phyloP scores from a whole-genome alignment of 2,888 invertebrate genomes.

The Amphiduros pacificus region DNA sequence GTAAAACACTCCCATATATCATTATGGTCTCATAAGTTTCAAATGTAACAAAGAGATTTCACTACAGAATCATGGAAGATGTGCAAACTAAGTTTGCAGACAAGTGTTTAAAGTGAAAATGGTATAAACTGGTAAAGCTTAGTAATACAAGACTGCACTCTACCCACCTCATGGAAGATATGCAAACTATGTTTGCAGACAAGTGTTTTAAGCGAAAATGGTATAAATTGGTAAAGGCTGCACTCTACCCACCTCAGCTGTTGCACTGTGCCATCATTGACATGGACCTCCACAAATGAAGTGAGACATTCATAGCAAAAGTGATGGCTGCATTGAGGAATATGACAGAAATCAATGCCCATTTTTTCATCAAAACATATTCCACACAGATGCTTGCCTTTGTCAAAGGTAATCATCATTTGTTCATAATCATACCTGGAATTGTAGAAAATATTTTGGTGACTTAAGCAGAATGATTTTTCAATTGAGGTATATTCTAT shows the following conservation, averaged over 20 bases:
- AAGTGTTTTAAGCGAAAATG: too few species aligned
- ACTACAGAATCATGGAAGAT: too few species aligned
- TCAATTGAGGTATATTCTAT: background rate
- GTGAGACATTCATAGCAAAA: slow-evolving; percentile 42
- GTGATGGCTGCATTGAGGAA: slow-evolving; percentile 41
- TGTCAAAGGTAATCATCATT: slow-evolving; percentile 34
- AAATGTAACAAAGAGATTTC: too few species aligned
- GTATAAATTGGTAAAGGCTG: too few species aligned
- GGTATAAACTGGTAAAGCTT: too few species aligned
- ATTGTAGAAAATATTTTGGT: background rate
- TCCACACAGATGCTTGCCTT: slow-evolving; percentile 39
- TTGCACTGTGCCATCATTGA: slow-evolving; percentile 45
- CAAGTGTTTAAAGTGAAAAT: too few species aligned
- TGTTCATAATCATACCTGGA: slow-evolving; percentile 37
- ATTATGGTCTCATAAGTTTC: too few species aligned
- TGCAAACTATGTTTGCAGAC: too few species aligned
- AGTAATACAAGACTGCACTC: too few species aligned
- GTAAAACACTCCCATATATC: too few species aligned
- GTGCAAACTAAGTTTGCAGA: too few species aligned
- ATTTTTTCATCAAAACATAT: slow-evolving; percentile 42
- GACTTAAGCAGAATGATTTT: background rate
- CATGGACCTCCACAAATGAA: slow-evolving; percentile 40
- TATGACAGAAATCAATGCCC: slow-evolving; percentile 39
- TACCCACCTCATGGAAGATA: too few species aligned
- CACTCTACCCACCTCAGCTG: slow-evolving; percentile 39